Percentiles rank a stretch among this genome's conserved stretches.
Conservation (phyloP, 2,888 invertebrate genomes). For the Euphydryas editha region DNA sequence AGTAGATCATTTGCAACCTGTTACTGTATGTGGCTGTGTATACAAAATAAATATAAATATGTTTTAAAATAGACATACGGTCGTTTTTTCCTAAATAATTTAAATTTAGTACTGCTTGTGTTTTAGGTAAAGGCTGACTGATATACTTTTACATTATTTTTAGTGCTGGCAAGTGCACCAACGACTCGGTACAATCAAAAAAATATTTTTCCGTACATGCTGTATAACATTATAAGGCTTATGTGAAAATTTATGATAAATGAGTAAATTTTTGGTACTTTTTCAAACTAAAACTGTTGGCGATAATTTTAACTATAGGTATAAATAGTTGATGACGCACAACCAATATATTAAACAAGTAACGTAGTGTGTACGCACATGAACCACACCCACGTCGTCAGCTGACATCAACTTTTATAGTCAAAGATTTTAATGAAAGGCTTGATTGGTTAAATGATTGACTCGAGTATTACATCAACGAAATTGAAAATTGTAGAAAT, state of each 20-base stretch:
- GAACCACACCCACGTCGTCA: constrained; percentile 50
- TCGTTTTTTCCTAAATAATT: too few relatives aligned
- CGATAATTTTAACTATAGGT: too few relatives aligned
- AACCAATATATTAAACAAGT: constrained; percentile 1
- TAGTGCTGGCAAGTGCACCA: too few relatives aligned
- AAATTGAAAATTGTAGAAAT: constrained; percentile 46
- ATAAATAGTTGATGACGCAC: background rate
- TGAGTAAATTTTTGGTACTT: background rate
- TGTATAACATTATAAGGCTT: background rate
- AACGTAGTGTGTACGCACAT: constrained; percentile 32
- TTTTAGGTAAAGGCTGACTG: too few relatives aligned
- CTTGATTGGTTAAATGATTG: constrained; percentile 45
- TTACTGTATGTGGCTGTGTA: too few relatives aligned
- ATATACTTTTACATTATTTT: too few relatives aligned
- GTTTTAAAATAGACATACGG: too few relatives aligned
- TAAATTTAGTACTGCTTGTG: too few relatives aligned
- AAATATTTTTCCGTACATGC: too few relatives aligned
- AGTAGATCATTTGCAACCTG: too few relatives aligned
- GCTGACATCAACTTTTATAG: constrained; percentile 47
- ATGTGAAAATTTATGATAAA: background rate
- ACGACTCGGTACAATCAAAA: too few relatives aligned
- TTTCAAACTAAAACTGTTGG: background rate
- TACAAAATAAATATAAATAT: too few relatives aligned
- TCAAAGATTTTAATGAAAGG: constrained; percentile 44
- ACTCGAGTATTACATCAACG: constrained; percentile 40